Base-by-base conservation (phyloP, 2,797 vertebrate species). In the Sebastes taczanowskii region DNA sequence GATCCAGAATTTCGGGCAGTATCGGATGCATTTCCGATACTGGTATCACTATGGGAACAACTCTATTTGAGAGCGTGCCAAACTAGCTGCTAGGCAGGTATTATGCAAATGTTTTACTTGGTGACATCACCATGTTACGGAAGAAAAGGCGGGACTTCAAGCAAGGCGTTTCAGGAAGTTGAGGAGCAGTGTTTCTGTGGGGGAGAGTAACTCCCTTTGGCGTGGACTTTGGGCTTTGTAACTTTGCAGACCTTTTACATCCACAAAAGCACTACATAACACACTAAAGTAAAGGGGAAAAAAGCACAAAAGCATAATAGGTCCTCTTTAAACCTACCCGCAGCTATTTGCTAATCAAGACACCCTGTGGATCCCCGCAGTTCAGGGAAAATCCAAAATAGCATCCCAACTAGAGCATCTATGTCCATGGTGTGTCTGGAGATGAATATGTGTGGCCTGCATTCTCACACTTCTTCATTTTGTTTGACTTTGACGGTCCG, bases 401-500 rank as follows among this genome's bases (percentile, higher is more conserved):
- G 79, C 78, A 58, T 62, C 38, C 52, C 20, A 87, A 80, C 13
- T 49, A 8, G 32, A 74, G 34, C 61, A 32, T 59, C 74, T 59
- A 20, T n/a, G 59, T 86, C 53, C 42, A 10, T 6, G 11, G 46
- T 32, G 67, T 30, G 53, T 34, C n/a, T 62, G 35, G 25, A 69
- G 60, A 80, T 55, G 55, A 80, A 81, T 63, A 59, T 16, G 20
- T 71, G 76, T 25, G 49, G 64, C 49, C 73, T 38, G 23, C 42
- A 29, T 61, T 78, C 59, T 46, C 56, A 79, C 46, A n/a, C 30
- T 46, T 74, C 46, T 63, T 76, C 13, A n/a, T 64, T 81, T 83
- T 18, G 9, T 75, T 81, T 87, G 85, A 91, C 85, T 89, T 87
- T 85, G 78, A 91, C 56, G 60, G 59, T 61, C 52, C 3, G 13